These are phyloP conservation scores for Phasia obesa DNA, from an alignment of 2,888 invertebrate genomes.

Conservation along the genomic window DNA sequence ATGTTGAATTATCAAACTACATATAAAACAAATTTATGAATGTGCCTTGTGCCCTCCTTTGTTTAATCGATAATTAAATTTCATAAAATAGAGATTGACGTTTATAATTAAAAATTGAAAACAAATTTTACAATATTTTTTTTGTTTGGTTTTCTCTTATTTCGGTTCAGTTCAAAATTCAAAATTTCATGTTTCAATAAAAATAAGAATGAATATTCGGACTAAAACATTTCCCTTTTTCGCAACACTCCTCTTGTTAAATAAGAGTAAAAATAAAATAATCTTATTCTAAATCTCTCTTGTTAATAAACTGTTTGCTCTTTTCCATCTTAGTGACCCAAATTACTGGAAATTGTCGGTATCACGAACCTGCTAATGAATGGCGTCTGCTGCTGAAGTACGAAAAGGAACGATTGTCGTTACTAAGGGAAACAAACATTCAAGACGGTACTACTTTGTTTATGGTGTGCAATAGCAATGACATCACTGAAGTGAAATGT, in stretches of 20 bases:
- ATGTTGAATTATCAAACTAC: too few species aligned
- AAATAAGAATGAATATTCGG: background rate
- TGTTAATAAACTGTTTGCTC: background rate
- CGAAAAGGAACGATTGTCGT: conserved; percentile 14
- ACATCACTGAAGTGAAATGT: conserved; percentile 34
- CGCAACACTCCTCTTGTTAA: background rate
- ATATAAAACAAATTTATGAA: too few species aligned
- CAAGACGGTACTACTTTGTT: conserved; percentile 31
- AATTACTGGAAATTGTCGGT: background rate
- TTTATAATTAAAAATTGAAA: background rate
- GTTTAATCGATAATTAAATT: too few species aligned
- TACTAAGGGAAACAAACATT: conserved; percentile 23
- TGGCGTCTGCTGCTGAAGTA: conserved; percentile 46
- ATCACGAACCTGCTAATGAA: conserved; percentile 1
- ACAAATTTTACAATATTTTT: background rate
- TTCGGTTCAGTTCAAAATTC: background rate
- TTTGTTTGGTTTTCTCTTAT: background rate
- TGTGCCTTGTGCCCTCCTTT: too few species aligned
- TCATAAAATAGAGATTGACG: too few species aligned
- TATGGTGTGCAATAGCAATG: conserved; percentile 44
- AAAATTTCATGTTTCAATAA: background rate
- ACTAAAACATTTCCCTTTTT: background rate
- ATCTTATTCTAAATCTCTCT: background rate
- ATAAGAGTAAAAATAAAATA: background rate
- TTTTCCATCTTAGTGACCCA: background rate